Evolutionary conservation across 2,888 invertebrate genomes (phyloP), one percentile per base, ranked within the genome.

Genomic region (Ellobium chinense): DNA sequence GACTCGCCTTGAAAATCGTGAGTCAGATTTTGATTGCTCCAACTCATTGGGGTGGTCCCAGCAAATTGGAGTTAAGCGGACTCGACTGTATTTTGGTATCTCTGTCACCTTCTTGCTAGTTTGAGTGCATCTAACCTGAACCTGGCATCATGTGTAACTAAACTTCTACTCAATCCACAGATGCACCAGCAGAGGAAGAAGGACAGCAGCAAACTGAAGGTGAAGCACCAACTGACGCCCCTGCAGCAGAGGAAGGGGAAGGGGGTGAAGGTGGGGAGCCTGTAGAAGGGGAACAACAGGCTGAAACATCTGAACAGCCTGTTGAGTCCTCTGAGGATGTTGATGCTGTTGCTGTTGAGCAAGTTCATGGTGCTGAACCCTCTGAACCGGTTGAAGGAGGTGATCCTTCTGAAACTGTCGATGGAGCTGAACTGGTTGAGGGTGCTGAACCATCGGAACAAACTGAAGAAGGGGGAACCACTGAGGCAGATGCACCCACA

Each of bases 241-340:
- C 31, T n/a, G 54, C 27, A 37, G 66, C 21, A 18, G 63, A 66
- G 34, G 54, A 4, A 4, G 54, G 34, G 37, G 66, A 56, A 58
- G 63, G 7, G 36, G 66, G 46, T 66, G 37, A 69, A 68, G 70
- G 70, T 60, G 70, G 65, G 65, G 75, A 75, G 27, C 31, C 58
- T 63, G 83, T 63, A 34, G 77, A 63, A 46, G 72, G 27, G 36
- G 21, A 66, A 34, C 27, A 54, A 58, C 31, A 56, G 36, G 66
- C 29, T 65, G 68, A 68, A 29, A 27, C n/a, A 34, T 31, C 21
- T 27, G 37, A 37, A 18, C 37, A 60, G 24, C 27, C 21, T 73
- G 62, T 31, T 74, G 46, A 74, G 29, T 14, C 18, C 54, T 62
- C 63, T 74, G 63, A 36, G 62, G 37, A 24, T 46, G 54, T 46